Evolutionary conservation across 2,888 invertebrate species (phyloP).

Genomic region (Xanthia togata): DNA sequence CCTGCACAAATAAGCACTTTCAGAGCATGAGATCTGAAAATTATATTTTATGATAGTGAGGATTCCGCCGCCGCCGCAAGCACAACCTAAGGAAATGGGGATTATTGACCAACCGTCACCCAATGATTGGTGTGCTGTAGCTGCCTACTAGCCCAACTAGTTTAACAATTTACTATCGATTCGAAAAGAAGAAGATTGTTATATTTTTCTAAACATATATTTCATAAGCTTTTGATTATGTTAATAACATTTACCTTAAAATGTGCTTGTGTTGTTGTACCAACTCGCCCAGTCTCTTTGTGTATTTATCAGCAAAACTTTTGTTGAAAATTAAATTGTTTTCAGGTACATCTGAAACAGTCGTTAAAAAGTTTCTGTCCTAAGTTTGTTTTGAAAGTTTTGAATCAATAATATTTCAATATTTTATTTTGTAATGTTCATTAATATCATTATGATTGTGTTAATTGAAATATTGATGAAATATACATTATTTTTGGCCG

Average conservation of each 20-base stretch:
- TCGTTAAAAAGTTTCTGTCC: constrained; percentile 47
- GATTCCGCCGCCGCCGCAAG: background rate
- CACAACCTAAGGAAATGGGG: background rate
- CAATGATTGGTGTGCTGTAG: background rate
- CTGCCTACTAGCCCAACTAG: background rate
- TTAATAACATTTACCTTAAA: constrained; percentile 74
- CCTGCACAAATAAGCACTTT: too few relatives aligned
- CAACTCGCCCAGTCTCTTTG: constrained; percentile 76
- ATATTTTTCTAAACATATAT: constrained; percentile 11
- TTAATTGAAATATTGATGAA: background rate
- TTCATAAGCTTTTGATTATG: constrained; percentile 19
- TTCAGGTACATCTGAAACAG: constrained; percentile 70
- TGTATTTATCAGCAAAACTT: constrained; percentile 73
- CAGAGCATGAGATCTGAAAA: too few relatives aligned
- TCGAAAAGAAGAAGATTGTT: background rate
- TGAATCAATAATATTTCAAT: constrained; percentile 11
- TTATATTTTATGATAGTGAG: too few relatives aligned
- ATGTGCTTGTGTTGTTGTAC: constrained; percentile 82
- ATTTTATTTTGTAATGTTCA: background rate
- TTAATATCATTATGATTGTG: background rate
- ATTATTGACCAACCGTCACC: background rate
- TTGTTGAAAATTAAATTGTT: constrained; percentile 70
- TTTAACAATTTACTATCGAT: background rate
- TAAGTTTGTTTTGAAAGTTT: constrained; percentile 25
- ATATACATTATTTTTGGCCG: too few relatives aligned